These are phyloP conservation scores for Plestiodon gilberti DNA, from an alignment of 2,113 vertebrate genomes.

Conservation along the genomic window DNA sequence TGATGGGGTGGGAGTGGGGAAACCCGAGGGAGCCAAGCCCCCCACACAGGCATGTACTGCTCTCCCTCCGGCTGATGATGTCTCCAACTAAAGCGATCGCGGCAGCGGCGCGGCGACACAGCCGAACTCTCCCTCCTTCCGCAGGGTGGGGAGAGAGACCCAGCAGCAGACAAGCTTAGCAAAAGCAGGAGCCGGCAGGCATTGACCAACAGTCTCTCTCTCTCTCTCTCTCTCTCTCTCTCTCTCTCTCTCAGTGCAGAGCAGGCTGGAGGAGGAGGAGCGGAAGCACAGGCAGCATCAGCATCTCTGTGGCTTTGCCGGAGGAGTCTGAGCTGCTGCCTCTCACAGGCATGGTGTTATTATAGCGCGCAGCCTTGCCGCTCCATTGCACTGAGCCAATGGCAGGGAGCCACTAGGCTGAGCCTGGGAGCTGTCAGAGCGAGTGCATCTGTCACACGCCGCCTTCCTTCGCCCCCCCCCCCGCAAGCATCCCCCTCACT, in stretches of 20 bases:
- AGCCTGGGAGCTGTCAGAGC: conserved; percentile 76
- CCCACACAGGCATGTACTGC: background rate
- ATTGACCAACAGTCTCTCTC: background rate
- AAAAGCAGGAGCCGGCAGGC: background rate
- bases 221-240: background rate
- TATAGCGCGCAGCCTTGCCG: conserved; percentile 80
- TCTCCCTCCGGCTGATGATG: background rate
- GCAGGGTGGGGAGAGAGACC: background rate
- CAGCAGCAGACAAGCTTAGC: background rate
- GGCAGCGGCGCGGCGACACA: background rate
- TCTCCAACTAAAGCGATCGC: background rate
- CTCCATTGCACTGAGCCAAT: conserved; percentile 84
- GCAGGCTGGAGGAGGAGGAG: conserved; percentile 9
- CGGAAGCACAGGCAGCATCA: conserved; percentile 26
- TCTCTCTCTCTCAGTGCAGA: conserved; percentile 2
- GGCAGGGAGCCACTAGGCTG: conserved; percentile 81
- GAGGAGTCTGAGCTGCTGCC: conserved; percentile 64
- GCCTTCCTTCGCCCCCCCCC: conserved; percentile 62
- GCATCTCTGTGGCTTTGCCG: conserved; percentile 54
- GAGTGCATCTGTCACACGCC: conserved; percentile 81
- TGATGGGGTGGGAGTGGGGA: background rate
- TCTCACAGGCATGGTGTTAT: conserved; percentile 74
- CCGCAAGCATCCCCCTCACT: background rate
- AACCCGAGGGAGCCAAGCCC: background rate
- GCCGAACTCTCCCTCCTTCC: background rate